These are phyloP conservation scores for Drosophila paramelanica DNA, from an alignment of 2,888 invertebrate species.

Conservation along the genomic window DNA sequence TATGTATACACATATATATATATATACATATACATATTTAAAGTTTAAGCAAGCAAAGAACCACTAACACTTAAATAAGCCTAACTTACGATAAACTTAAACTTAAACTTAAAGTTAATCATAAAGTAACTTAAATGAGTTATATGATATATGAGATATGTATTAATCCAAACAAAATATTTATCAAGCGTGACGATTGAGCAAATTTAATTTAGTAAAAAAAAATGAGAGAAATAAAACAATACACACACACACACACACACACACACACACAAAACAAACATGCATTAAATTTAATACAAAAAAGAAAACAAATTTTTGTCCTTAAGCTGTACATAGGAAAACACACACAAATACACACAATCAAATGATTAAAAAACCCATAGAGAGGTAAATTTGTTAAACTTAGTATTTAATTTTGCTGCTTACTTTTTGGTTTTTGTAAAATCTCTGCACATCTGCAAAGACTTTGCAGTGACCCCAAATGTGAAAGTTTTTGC, in stretches of 20 bases:
- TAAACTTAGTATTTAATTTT: constrained; percentile 28
- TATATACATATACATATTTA: constrained; percentile 55
- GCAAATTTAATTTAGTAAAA: constrained; percentile 60
- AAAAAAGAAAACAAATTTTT: constrained; percentile 27
- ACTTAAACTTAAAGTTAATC: constrained; percentile 59
- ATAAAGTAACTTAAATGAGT: constrained; percentile 60
- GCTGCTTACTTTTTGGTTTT: constrained; percentile 16
- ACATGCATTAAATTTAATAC: constrained; percentile 20
- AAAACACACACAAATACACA: constrained; percentile 19
- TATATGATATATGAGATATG: constrained; percentile 58
- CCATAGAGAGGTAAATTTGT: constrained; percentile 45
- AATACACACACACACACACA: constrained; percentile 2
- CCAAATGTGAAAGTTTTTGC: constrained; percentile 58
- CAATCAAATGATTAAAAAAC: constrained; percentile 28
- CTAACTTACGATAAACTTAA: constrained; percentile 69
- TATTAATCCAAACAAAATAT: constrained; percentile 66
- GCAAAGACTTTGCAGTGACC: constrained; percentile 47
- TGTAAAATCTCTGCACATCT: constrained; percentile 28
- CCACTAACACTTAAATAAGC: constrained; percentile 80
- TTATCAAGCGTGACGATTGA: constrained; percentile 55
- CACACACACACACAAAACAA: constrained; percentile 7
- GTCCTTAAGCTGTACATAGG: constrained; percentile 63
- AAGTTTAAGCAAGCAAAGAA: constrained; percentile 78
- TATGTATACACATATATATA: constrained; percentile 41
- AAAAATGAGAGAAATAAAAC: not conserved